Conservation (phyloP, 2,797 vertebrate species). For the Characodon lateralis region DNA sequence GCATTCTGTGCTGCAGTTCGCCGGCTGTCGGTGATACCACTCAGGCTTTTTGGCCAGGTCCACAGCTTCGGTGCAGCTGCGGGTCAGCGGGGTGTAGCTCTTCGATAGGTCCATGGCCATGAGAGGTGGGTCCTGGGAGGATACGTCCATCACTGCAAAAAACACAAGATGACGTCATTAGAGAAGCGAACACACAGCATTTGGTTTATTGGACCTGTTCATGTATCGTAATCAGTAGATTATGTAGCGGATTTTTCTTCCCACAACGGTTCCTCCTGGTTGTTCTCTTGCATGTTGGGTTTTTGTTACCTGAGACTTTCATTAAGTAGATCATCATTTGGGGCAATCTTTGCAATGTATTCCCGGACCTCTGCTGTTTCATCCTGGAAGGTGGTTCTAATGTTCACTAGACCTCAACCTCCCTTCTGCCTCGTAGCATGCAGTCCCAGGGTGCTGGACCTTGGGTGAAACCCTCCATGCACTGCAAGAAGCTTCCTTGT, state of each 20-base stretch:
- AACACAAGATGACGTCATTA: background rate
- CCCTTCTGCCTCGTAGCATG: background rate
- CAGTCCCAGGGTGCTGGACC: background rate
- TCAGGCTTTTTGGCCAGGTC: slow-evolving; percentile 74
- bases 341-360: background rate
- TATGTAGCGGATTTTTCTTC: background rate
- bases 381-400: background rate
- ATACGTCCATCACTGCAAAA: slow-evolving; percentile 74
- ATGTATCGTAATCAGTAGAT: no score
- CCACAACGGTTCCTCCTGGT: background rate
- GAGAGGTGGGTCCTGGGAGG: slow-evolving; percentile 64
- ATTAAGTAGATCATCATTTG: background rate
- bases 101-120: slow-evolving; percentile 78
- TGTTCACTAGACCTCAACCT: background rate
- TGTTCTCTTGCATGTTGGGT: background rate
- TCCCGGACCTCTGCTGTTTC: background rate
- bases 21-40: slow-evolving; percentile 71
- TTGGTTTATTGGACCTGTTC: background rate
- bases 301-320: background rate
- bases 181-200: background rate
- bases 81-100: slow-evolving; percentile 58
- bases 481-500: background rate
- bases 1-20: slow-evolving; percentile 55
- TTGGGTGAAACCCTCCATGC: background rate
- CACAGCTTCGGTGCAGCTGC: slow-evolving; percentile 57